Conservation (phyloP, 2,797 vertebrate species). For the Ptychadena robeensis region DNA sequence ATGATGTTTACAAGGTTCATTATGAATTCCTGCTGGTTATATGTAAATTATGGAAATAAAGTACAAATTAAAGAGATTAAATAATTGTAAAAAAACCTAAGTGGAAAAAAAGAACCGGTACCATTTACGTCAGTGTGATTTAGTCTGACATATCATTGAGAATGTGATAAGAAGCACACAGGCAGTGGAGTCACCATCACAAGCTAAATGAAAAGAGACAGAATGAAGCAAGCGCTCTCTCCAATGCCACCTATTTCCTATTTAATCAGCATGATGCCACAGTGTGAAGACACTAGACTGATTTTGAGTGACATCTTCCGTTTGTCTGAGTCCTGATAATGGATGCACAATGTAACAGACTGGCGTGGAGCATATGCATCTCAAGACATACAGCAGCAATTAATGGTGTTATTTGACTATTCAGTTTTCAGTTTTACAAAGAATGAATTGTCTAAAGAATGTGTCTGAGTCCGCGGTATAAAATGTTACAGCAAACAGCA, state of each 20-base stretch:
- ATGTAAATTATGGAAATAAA: too few species aligned
- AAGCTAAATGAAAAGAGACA: slow-evolving; percentile 34
- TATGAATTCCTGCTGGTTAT: too few species aligned
- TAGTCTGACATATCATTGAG: background rate
- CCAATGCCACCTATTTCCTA: slow-evolving; percentile 20
- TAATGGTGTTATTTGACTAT: background rate
- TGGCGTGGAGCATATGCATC: slow-evolving; percentile 6
- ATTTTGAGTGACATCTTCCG: slow-evolving; percentile 37
- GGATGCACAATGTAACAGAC: slow-evolving; percentile 16
- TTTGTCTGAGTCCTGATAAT: slow-evolving; percentile 30
- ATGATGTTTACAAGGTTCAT: too few species aligned
- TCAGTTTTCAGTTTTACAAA: background rate
- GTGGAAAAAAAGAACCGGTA: too few species aligned
- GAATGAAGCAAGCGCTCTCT: slow-evolving; percentile 14
- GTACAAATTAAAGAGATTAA: too few species aligned
- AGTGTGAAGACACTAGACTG: slow-evolving; percentile 30
- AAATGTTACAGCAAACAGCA: background rate
- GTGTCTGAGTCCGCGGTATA: background rate
- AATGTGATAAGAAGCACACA: slow-evolving; percentile 7
- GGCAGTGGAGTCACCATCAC: slow-evolving; percentile 7
- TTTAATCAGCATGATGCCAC: slow-evolving; percentile 30
- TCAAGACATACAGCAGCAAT: background rate
- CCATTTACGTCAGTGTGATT: too few species aligned
- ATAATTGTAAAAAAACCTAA: too few species aligned
- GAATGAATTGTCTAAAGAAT: background rate